phyloP scores from a whole-genome alignment of 1,140 invertebrate genomes.

The Pachypsylla venusta region DNA sequence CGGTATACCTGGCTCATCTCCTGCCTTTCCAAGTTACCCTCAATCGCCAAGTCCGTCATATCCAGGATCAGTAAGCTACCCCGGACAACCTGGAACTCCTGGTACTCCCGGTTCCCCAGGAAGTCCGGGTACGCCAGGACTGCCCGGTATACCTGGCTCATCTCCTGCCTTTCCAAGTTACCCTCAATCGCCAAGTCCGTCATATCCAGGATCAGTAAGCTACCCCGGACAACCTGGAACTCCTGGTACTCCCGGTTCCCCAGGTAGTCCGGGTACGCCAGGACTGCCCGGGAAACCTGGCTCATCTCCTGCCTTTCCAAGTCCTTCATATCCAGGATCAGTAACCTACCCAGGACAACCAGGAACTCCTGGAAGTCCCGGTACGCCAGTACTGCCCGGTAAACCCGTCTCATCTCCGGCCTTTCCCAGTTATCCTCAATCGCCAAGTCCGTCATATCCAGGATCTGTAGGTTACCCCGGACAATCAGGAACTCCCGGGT shows the following conservation, averaged over 20 bases:
- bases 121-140: slow-evolving; percentile 18
- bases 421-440: slow-evolving; percentile 12
- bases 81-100: slow-evolving; percentile 26
- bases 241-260: slow-evolving; percentile 20
- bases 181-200: background rate
- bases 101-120: slow-evolving; percentile 17
- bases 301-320: slow-evolving; percentile 10
- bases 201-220: background rate
- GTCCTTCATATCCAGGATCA: slow-evolving; percentile 19
- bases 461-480: slow-evolving; percentile 16
- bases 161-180: background rate
- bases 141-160: slow-evolving; percentile 19
- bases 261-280: slow-evolving; percentile 21
- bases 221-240: slow-evolving; percentile 13
- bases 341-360: slow-evolving; percentile 18
- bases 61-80: slow-evolving; percentile 15
- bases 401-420: slow-evolving; percentile 17
- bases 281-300: slow-evolving; percentile 18
- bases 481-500: slow-evolving; percentile 18
- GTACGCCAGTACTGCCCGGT: slow-evolving; percentile 20
- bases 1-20: slow-evolving; percentile 15
- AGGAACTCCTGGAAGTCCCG: slow-evolving; percentile 20
- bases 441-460: slow-evolving; percentile 12
- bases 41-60: too few relatives aligned
- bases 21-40: slow-evolving; percentile 18